Evolutionary conservation across 1,140 invertebrate species (phyloP).

Genomic region (Zaprionus vittiger): DNA sequence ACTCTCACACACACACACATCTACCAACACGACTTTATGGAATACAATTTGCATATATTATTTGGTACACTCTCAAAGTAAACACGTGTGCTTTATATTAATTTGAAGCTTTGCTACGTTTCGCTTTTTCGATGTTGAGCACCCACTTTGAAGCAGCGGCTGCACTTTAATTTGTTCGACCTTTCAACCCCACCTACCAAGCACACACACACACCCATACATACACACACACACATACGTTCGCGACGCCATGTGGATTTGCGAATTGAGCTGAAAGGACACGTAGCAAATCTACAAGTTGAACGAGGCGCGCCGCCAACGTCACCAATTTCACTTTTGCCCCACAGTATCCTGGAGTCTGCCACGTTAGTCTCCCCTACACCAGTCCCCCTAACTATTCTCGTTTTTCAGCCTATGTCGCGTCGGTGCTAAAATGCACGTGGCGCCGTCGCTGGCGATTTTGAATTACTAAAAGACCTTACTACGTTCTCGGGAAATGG

Average conservation of each 20-base stretch:
- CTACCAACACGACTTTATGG: conserved; percentile 18
- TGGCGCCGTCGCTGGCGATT: conserved; percentile 27
- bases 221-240: not conserved
- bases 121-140: conserved; percentile 12
- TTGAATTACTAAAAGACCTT: conserved; percentile 10
- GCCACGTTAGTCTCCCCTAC: not conserved
- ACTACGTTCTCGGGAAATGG: conserved; percentile 2
- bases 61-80: conserved; percentile 27
- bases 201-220: not conserved
- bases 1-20: not conserved
- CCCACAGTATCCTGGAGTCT: conserved; percentile 9
- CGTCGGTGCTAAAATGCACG: conserved; percentile 55
- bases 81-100: conserved; percentile 43
- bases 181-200: conserved; percentile 1
- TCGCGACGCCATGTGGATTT: conserved; percentile 9
- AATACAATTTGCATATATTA: conserved; percentile 49
- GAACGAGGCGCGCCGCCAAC: not conserved
- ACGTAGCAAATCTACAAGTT: conserved; percentile 30
- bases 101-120: conserved; percentile 27
- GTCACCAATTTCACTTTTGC: conserved; percentile 27
- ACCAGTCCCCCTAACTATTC: conserved; percentile 44
- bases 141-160: conserved; percentile 32
- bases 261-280: conserved; percentile 46
- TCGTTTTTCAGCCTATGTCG: conserved; percentile 34
- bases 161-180: conserved; percentile 35